Percentiles rank a stretch among this genome's conserved stretches.
These are phyloP conservation scores for Nudaria mundana DNA, from an alignment of 2,888 invertebrate species.

Conservation along the genomic window DNA sequence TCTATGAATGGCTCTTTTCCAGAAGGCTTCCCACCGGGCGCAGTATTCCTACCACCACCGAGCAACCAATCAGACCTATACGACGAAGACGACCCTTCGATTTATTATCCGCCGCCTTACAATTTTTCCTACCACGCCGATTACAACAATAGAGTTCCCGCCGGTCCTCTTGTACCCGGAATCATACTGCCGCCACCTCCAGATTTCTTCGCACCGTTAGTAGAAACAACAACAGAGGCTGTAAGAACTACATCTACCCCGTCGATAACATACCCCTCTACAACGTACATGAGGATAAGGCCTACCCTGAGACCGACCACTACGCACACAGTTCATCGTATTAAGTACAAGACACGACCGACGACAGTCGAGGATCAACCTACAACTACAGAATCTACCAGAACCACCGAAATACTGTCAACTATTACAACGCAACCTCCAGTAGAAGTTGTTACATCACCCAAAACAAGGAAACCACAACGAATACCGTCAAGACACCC, in stretches of 20 bases:
- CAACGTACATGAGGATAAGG: conserved; percentile 54
- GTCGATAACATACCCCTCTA: conserved; percentile 40
- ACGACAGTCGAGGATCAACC: conserved; percentile 66
- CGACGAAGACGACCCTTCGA: conserved; percentile 95
- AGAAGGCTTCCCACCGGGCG: conserved; percentile 79
- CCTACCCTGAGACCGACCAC: conserved; percentile 57
- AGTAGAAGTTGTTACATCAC: conserved; percentile 63
- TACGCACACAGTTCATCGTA: conserved; percentile 53
- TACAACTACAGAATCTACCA: conserved; percentile 58
- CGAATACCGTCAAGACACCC: conserved; percentile 70
- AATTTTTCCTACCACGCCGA: conserved; percentile 91
- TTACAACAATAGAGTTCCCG: conserved; percentile 88
- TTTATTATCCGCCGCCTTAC: conserved; percentile 95
- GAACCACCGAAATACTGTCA: conserved; percentile 63
- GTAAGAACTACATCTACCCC: conserved; percentile 53
- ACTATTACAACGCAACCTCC: conserved; percentile 62
- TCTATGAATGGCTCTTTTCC: conserved; percentile 81
- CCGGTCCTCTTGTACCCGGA: conserved; percentile 93
- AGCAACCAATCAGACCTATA: conserved; percentile 88
- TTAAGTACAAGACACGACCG: conserved; percentile 66
- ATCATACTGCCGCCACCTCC: conserved; percentile 94
- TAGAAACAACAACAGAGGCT: conserved; percentile 68
- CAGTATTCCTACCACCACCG: conserved; percentile 84
- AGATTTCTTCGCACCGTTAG: conserved; percentile 89
- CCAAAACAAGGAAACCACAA: conserved; percentile 63